Percentiles rank a stretch among this genome's conserved stretches.
phyloP scores from a whole-genome alignment of 2,113 vertebrate species.

The Corythoichthys haematopterus region DNA sequence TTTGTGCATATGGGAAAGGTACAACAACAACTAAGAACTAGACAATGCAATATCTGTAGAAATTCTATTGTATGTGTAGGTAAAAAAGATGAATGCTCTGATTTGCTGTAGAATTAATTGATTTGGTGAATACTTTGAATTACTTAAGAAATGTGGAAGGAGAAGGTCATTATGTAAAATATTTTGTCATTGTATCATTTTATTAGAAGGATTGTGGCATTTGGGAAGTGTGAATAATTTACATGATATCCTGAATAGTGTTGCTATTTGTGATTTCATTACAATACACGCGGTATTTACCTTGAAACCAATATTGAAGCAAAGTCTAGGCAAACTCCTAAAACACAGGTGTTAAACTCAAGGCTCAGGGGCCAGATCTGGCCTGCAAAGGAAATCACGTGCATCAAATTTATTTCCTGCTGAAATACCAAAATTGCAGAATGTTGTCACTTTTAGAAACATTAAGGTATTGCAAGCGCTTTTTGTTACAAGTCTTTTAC shows the following conservation, averaged over 20 bases:
- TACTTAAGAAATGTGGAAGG: neutral
- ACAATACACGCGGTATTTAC: neutral
- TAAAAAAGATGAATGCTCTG: neutral
- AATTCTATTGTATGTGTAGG: neutral
- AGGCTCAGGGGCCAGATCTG: too few relatives aligned
- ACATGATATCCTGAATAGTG: neutral
- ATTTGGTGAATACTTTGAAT: neutral
- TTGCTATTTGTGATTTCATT: neutral
- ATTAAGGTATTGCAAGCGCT: too few relatives aligned
- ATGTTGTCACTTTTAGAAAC: too few relatives aligned
- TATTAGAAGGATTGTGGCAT: neutral
- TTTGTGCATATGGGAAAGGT: neutral
- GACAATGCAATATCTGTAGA: neutral
- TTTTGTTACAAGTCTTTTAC: too few relatives aligned
- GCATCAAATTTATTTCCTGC: too few relatives aligned
- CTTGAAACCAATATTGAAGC: neutral
- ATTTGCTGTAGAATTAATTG: neutral
- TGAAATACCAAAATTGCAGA: too few relatives aligned
- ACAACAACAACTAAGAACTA: neutral
- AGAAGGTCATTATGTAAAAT: neutral
- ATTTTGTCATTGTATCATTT: neutral
- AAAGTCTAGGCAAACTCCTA: too few relatives aligned
- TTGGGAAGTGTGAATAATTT: neutral
- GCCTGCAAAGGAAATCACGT: too few relatives aligned
- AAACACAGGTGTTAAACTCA: too few relatives aligned